Base-by-base conservation (phyloP, 2,888 invertebrate species). In the Prosopocoilus inquinatus region DNA sequence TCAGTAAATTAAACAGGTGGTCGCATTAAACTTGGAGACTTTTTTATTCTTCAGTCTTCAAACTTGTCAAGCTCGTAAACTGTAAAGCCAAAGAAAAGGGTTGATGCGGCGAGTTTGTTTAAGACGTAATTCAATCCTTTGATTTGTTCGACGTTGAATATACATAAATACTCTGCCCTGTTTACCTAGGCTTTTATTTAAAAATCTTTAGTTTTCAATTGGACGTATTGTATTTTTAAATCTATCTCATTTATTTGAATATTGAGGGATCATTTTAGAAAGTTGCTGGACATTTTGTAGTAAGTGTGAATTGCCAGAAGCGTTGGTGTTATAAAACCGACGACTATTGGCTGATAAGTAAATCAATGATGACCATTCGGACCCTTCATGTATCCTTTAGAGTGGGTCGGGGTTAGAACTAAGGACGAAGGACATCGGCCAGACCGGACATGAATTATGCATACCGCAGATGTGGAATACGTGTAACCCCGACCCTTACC, bases 391-490 rank as follows among this genome's bases (percentile, higher is more conserved):
- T 50, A 47, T 53, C 50, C 50, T 47, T 47, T 57, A 50, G 45
- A 57, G 33, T 47, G 59, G 55, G 55, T 52, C 52, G 53, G 20
- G 53, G 51, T 50, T 50, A 59, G 58, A 55, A 47, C 50, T 53
- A 58, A 61, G 62, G 57, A 63, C 60, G 56, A 53, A 72, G 75
- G 75, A 74, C 76, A 75, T 69, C 75, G 75, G 75, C 72, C 75
- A 72, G 73, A 70, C 74, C 67, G 73, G 73, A 72, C 75, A 76
- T 78, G 77, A 77, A 78, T 78, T 75, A 78, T 78, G 77, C 75
- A 78, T 76, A 70, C 74, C 76, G 75, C 76, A 77, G 77, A 77
- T 77, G 77, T 73, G 74, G 76, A 77, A 76, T 75, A 75, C 76
- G 73, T 78, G 77, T 78, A 75, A 70, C 65, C 64, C 60, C 61